phyloP scores from a whole-genome alignment of 2,888 invertebrate genomes.

The Rhagonycha lutea region DNA sequence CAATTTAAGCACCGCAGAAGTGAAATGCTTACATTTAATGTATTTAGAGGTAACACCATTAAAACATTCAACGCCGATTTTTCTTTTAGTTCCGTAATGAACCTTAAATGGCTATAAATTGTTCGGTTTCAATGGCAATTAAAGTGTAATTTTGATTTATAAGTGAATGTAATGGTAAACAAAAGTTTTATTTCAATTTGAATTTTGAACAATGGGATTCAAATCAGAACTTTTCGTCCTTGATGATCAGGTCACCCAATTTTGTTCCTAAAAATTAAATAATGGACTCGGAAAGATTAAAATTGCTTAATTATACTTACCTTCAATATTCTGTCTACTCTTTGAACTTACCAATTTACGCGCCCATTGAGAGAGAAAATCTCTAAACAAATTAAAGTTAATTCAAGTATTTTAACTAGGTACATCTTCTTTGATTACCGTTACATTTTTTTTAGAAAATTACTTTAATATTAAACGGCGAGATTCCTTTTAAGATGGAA shows the following conservation, averaged over 20 bases:
- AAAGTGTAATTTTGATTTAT: conserved; percentile 28
- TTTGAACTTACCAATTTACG: too few species aligned
- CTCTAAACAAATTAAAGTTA: too few species aligned
- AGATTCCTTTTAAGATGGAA: too few species aligned
- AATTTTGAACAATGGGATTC: background rate
- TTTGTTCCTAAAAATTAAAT: background rate
- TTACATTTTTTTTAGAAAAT: too few species aligned
- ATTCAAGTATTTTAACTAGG: too few species aligned
- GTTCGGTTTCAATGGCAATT: conserved; percentile 15
- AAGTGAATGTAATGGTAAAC: background rate
- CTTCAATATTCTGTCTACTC: too few species aligned
- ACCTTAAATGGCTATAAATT: conserved; percentile 22
- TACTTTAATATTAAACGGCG: too few species aligned
- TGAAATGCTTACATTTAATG: conserved; percentile 9
- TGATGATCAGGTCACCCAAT: background rate
- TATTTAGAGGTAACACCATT: conserved; percentile 11
- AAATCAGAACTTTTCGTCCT: background rate
- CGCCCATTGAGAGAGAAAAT: too few species aligned
- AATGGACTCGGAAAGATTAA: background rate
- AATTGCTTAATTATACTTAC: too few species aligned
- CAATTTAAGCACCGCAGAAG: conserved; percentile 12
- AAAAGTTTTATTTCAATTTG: background rate
- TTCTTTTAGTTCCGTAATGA: conserved; percentile 15
- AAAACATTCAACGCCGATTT: conserved; percentile 8
- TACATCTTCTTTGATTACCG: too few species aligned